Evolutionary conservation across 2,888 invertebrate species (phyloP), one percentile per base, ranked within the genome.

Genomic region (Hyalella azteca): DNA sequence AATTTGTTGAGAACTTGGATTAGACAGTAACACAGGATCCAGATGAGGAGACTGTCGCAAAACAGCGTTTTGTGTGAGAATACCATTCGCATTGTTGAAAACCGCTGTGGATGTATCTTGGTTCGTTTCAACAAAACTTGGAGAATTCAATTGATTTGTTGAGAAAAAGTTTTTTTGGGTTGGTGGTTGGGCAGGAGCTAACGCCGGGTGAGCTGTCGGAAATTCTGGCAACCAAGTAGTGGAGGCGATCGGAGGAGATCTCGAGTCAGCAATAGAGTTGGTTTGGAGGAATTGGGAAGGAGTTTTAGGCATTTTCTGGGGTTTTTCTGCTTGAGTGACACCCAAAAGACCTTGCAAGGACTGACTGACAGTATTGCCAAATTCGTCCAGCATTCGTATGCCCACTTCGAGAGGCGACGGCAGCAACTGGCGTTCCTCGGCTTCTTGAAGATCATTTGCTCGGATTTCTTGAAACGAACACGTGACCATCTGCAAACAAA

Each of bases 261-360:
- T 32, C 7, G 36, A 2, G 2, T 36, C 36, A 66, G 66, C 36
- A 13, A 29, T 36, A 32, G 66, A 36, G 36, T 66, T 66, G 19
- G 29, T 11, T n/a, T 66, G 32, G 13, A 66, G 7, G 19, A 66
- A 66, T 5, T 36, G 66, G 36, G 66, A 66, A 15, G 66, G 66
- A 5, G 66, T 66, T 66, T 19, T 66, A 15, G 66, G 66, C 36
- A 66, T 66, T 36, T 15, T 66, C 19, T 66, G 66, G 19, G 66
- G 66, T 19, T 7, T 36, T 11, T 7, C 66, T 0, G 66, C 36
- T 15, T 32, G 66, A 36, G 66, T 36, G n/a, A 66, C 66, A 13
- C 66, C 66, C n/a, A 66, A 19, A 3, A 66, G 39, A 66, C 66
- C 66, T 7, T 66, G 66, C 29, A 66, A 7, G 15, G 66, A 36